Conservation (phyloP, 2,113 vertebrate genomes). For the Glaucomys volans region DNA sequence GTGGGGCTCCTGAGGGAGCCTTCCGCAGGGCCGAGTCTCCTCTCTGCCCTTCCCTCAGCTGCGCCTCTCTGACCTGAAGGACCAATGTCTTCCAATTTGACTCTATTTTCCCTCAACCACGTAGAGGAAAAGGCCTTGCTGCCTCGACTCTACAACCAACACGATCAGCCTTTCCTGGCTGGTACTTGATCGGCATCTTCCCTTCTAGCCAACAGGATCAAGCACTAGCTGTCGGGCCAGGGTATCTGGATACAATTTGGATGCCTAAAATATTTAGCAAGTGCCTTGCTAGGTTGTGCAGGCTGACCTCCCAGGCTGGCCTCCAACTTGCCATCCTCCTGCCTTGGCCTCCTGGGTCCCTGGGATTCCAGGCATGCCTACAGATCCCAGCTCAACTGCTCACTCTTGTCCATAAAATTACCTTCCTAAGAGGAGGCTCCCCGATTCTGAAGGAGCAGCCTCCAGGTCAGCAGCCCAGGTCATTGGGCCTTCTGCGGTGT, state of each 20-base stretch:
- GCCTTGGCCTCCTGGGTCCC: too few relatives aligned
- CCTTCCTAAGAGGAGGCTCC: neutral
- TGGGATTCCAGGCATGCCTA: too few relatives aligned
- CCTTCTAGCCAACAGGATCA: slow-evolving; percentile 50
- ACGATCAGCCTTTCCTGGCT: slow-evolving; percentile 56
- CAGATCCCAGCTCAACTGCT: neutral
- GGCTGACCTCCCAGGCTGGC: too few relatives aligned
- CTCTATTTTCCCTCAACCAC: slow-evolving; percentile 54
- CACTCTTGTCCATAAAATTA: neutral
- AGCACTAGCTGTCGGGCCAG: slow-evolving; percentile 15
- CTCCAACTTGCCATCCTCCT: too few relatives aligned
- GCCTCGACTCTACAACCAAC: too few relatives aligned
- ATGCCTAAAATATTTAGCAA: slow-evolving; percentile 66
- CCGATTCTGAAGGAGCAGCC: too few relatives aligned
- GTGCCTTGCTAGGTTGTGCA: too few relatives aligned
- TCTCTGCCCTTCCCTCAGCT: neutral
- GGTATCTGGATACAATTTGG: slow-evolving; percentile 49
- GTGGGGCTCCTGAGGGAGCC: slow-evolving; percentile 61
- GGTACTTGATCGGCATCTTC: slow-evolving; percentile 53
- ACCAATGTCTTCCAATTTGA: slow-evolving; percentile 65
- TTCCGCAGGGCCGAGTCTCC: slow-evolving; percentile 26
- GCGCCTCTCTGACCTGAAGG: slow-evolving; percentile 26
- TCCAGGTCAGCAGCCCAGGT: neutral
- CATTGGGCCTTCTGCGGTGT: accelerated
- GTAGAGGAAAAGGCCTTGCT: slow-evolving; percentile 58